These are phyloP conservation scores for Montipora capitata DNA, from an alignment of 92 coral and sea anemone genomes.

Conservation along the genomic window DNA sequence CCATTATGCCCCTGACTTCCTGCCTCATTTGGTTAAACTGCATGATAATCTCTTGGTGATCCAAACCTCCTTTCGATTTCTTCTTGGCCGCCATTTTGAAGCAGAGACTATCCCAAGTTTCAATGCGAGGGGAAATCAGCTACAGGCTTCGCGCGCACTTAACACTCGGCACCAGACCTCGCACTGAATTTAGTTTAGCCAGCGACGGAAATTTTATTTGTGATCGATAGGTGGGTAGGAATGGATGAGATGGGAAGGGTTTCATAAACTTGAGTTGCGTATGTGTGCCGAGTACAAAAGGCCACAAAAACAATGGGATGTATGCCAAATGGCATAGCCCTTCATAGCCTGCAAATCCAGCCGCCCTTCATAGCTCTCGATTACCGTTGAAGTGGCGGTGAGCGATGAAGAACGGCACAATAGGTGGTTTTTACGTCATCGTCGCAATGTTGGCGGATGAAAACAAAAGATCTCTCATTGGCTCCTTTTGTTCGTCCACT, in stretches of 20 bases:
- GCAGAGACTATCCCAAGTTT: background rate
- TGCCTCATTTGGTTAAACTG: constrained; percentile 97
- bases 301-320: background rate
- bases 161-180: background rate
- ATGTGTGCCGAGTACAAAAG: background rate
- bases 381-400: background rate
- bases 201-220: too few relatives aligned
- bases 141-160: constrained; percentile 1
- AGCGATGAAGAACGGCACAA: too few relatives aligned
- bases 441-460: too few relatives aligned
- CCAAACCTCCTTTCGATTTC: constrained; percentile 83
- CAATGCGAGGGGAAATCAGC: constrained; percentile 15
- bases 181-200: too few relatives aligned
- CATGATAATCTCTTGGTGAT: constrained; percentile 88
- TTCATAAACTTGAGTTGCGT: too few relatives aligned
- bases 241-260: too few relatives aligned
- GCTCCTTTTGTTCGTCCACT: too few relatives aligned
- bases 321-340: background rate
- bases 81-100: constrained; percentile 94
- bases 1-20: constrained; percentile 84
- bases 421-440: too few relatives aligned
- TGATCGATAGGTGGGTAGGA: too few relatives aligned
- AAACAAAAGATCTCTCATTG: too few relatives aligned
- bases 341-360: background rate
- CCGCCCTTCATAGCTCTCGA: background rate